Base-by-base conservation (phyloP, 92 coral and sea anemone species). In the Epizoanthus fatuus region DNA sequence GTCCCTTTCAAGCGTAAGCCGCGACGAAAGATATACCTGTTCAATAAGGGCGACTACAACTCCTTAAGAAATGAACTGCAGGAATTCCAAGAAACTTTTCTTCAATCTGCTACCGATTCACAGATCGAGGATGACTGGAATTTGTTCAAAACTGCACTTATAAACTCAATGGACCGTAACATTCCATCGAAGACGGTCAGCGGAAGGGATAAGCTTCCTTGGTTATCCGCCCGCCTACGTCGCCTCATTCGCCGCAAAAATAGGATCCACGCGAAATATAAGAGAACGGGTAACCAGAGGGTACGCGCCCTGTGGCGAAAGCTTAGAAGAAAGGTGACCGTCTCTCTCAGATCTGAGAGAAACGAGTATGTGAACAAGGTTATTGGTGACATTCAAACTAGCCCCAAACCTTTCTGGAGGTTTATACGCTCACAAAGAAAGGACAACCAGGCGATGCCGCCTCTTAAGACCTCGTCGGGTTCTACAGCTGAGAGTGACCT, bases 151-250 rank as follows among this genome's bases (percentile, higher is more conserved):
- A 8, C 64, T 59, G 64, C 64, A 17, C 9, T 59, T 59, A 59
- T 2, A 16, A 6, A 59, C 64, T 59, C 64, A 59, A 59, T 19
- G 64, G 64, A 15, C 64, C 29, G 35, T 25, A 63, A 25, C 68
- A 63, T 63, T 20, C 68, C 68, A 20, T 6, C 68, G 13, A 25
- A 63, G 68, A 20, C 1, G 39, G 15, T 63, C 68, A 63, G 68
- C 68, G 68, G 39, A 63, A 63, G 39, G 39, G 39, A 63, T 37
- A 63, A 63, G 39, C 68, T 25, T 20, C 68, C 68, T 25, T 63
- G 68, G 39, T 9, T 63, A 20, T 22, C 68, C 52, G 11, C 52
- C 52, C 52, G 2, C 12, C 10, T 47, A 47, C 10, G 52, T 22
- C 6, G 20, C 68, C 39, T 63, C 38, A 63, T 63, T 20, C 39